Evolutionary conservation across 2,797 vertebrate genomes (phyloP).

Genomic region (Gymnothorax reevesii): DNA sequence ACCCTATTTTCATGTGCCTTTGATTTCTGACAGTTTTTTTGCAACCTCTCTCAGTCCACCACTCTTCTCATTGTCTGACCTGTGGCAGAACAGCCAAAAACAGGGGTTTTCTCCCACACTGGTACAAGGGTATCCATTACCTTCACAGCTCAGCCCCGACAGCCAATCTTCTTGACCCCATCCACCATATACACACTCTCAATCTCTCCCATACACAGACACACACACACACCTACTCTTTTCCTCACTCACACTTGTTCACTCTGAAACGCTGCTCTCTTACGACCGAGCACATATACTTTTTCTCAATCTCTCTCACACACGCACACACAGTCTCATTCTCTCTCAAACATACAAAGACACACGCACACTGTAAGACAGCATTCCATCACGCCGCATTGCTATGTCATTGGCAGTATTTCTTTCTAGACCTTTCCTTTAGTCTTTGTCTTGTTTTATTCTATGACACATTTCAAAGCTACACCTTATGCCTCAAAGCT

Average conservation of each 20-base stretch:
- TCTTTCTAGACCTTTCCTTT: not conserved
- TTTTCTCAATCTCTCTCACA: conserved; percentile 27
- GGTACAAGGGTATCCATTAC: conserved; percentile 77
- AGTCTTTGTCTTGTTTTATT: not conserved
- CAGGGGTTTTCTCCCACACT: conserved; percentile 66
- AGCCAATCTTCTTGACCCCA: conserved; percentile 75
- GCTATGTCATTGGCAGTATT: not conserved
- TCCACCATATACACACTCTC: conserved; percentile 35
- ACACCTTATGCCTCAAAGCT: conserved; percentile 36
- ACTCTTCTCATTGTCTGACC: conserved; percentile 66
- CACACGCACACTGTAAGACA: conserved; percentile 1
- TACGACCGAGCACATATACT: too few species aligned
- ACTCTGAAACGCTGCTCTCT: too few species aligned
- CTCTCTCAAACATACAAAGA: conserved; percentile 30
- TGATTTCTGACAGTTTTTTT: conserved; percentile 58
- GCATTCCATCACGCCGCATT: not conserved
- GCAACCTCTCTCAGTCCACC: conserved; percentile 61
- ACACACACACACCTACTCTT: conserved; percentile 4
- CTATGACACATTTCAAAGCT: not conserved
- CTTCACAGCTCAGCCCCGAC: conserved; percentile 67
- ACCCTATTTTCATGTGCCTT: conserved; percentile 61
- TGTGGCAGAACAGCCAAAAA: conserved; percentile 58
- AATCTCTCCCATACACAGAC: conserved; percentile 26
- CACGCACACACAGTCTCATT: not conserved
- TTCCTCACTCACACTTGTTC: conserved; percentile 15